Conservation (phyloP, 1,140 invertebrate genomes). For the Orussus abietinus region DNA sequence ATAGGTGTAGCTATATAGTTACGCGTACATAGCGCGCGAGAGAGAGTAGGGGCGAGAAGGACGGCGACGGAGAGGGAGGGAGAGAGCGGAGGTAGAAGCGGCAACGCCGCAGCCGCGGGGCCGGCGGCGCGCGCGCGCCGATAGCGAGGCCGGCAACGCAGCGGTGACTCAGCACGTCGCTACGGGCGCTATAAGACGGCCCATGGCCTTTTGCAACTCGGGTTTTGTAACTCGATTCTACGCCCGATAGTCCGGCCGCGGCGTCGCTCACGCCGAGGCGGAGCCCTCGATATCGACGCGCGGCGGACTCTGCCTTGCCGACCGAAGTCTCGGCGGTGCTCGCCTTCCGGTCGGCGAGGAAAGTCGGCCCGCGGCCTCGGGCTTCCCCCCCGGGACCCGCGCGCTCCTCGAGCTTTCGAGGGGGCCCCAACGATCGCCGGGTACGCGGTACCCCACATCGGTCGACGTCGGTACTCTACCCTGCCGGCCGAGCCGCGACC, state of each 20-base stretch:
- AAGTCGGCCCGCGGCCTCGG: too few species aligned
- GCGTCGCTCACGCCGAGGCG: constrained; percentile 20
- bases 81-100: constrained; percentile 21
- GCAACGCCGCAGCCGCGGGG: constrained; percentile 26
- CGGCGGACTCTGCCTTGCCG: too few species aligned
- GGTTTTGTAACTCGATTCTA: constrained; percentile 41
- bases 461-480: too few species aligned
- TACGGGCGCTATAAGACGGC: constrained; percentile 17
- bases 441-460: too few species aligned
- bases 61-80: constrained; percentile 8
- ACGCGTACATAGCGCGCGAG: too few species aligned
- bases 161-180: constrained; percentile 42
- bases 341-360: too few species aligned
- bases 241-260: constrained; percentile 18
- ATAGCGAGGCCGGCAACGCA: constrained; percentile 30
- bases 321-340: too few species aligned
- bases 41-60: background rate
- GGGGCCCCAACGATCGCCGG: too few species aligned
- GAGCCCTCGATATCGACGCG: constrained; percentile 19
- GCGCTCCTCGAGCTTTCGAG: too few species aligned
- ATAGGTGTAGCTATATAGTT: too few species aligned
- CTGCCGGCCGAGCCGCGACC: too few species aligned
- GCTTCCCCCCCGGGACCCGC: too few species aligned
- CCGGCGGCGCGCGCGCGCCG: constrained; percentile 12
- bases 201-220: constrained; percentile 33